phyloP scores from a whole-genome alignment of 2,113 vertebrate species.

The Campylomormyrus tamandua region DNA sequence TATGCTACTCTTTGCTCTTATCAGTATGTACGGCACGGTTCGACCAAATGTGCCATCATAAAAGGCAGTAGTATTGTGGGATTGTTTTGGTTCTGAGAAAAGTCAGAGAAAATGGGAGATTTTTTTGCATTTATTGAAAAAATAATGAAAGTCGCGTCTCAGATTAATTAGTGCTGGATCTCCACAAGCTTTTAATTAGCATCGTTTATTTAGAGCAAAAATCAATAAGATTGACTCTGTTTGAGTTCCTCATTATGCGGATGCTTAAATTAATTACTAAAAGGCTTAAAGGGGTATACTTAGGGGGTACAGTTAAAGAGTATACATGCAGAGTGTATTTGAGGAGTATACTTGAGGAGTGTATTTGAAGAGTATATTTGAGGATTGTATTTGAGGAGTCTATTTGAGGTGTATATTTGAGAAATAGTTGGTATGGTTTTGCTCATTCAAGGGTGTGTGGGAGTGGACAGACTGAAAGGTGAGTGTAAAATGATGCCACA shows the following conservation, averaged over 20 bases:
- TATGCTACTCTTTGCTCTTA: not conserved
- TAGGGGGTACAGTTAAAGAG: not conserved
- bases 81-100: not conserved
- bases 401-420: not conserved
- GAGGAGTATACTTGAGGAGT: not conserved
- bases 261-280: constrained; percentile 20
- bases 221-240: constrained; percentile 18
- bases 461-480: not conserved
- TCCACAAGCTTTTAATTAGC: constrained; percentile 12
- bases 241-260: constrained; percentile 5
- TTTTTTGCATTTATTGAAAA: not conserved
- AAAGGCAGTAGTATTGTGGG: not conserved
- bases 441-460: not conserved
- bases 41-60: not conserved
- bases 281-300: not conserved
- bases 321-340: not conserved
- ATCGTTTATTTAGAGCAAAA: constrained; percentile 7
- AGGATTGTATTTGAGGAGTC: not conserved
- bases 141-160: not conserved
- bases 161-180: constrained; percentile 15
- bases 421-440: not conserved
- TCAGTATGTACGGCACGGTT: not conserved
- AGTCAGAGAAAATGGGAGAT: not conserved
- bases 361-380: not conserved
- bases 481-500: not conserved